These are phyloP conservation scores for Trachelus stipa DNA, from an alignment of 2,888 invertebrate species.

Conservation along the genomic window DNA sequence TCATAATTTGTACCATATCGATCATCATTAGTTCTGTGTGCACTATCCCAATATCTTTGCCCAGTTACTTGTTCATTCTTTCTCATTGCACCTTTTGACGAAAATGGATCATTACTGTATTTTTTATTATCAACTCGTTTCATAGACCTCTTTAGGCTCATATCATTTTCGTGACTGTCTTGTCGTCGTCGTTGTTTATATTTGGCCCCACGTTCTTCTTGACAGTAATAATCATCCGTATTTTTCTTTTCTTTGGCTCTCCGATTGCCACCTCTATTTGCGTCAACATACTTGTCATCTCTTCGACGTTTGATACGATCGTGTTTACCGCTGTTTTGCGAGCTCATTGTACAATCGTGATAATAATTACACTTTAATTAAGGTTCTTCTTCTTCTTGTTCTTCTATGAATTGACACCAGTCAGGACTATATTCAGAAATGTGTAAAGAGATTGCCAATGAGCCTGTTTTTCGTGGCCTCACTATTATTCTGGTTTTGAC, in stretches of 20 bases:
- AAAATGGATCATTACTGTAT: neutral
- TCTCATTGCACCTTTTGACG: too few species aligned
- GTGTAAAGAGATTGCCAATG: too few species aligned
- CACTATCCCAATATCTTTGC: conserved; percentile 40
- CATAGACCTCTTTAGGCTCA: neutral
- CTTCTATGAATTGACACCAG: too few species aligned
- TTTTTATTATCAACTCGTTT: neutral
- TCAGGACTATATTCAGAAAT: too few species aligned
- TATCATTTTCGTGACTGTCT: neutral
- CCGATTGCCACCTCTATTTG: neutral
- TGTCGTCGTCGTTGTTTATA: neutral
- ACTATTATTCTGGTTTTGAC: too few species aligned
- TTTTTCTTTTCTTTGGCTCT: neutral
- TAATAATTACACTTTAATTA: too few species aligned
- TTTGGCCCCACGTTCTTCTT: neutral
- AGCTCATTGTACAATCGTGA: too few species aligned
- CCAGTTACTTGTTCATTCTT: neutral
- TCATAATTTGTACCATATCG: conserved; percentile 32
- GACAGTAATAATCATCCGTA: neutral
- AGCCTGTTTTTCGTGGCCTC: too few species aligned
- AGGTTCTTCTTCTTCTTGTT: too few species aligned
- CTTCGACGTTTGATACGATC: neutral
- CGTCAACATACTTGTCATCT: neutral
- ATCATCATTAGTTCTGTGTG: conserved; percentile 19
- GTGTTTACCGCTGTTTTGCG: too few species aligned